Evolutionary conservation across 2,113 vertebrate species (phyloP), one percentile per base, ranked within the genome.

Genomic region (Amphiprion percula): DNA sequence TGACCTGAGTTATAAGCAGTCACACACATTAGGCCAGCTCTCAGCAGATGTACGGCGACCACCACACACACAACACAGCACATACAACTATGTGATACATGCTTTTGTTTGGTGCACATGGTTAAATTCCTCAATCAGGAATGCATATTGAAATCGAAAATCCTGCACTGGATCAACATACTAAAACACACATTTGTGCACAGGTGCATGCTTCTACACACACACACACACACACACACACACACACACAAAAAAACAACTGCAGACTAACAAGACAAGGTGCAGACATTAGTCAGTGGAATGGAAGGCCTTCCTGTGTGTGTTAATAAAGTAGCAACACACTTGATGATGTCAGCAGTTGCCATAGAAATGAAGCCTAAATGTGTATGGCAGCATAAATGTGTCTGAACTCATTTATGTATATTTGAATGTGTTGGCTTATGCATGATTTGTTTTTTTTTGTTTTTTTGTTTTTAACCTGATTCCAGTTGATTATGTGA

Each of bases 1-100:
- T 80, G 85, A 85, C 81, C 76, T 61, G 56, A 54, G 74, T 67
- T 49, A 39, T 46, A 63, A 10, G 76, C 78, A 79, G 75, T 82
- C 70, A 78, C 23, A 33, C 78, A 80, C 73, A 79, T 87, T 74
- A 78, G 76, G 82, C 66, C 64, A 0, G n/a, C 41, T 65, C 26
- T 44, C 19, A 4, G 75, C 83, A 82, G 82, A 90, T 77, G 86
- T 61, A 63, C 17, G 16, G 28, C n/a, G 19, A 15, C 30, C 0
- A 0, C 15, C 44, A 69, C 10, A 52, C 39, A 41, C 39, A 41
- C 3, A 9, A 41, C 39, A 41, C 10, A 10, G 9, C 39, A 12
- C 30, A 12, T 1, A 12, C 41, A 44, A 15, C 11, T 14, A 2
- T 44, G 41, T 14, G 41, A 44, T 37, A 7, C 1, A 37, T 37